Percentiles rank a stretch among this genome's conserved stretches.
These are phyloP conservation scores for Dipodomys stephensi DNA, from an alignment of 2,113 vertebrate species.

Conservation along the genomic window DNA sequence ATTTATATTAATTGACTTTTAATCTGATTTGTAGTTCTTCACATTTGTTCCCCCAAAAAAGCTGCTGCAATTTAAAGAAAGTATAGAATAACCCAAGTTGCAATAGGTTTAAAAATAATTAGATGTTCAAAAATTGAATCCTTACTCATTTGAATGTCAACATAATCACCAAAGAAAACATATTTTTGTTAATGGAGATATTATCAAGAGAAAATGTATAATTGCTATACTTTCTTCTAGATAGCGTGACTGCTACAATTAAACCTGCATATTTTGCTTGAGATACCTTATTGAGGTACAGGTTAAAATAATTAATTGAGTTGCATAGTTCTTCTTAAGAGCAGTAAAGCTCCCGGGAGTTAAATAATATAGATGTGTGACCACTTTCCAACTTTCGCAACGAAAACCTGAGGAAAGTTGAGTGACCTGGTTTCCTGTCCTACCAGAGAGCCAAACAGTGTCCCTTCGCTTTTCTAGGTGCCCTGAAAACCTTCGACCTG, in stretches of 20 bases:
- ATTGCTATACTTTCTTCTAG: slow-evolving; percentile 1
- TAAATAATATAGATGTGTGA: not conserved
- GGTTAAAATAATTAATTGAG: slow-evolving; percentile 27
- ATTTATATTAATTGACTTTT: slow-evolving; percentile 9
- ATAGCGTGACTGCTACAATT: not conserved
- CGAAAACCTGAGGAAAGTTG: not conserved
- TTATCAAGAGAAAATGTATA: not conserved
- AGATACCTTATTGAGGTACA: not conserved
- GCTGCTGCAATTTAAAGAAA: not conserved
- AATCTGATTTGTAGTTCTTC: not conserved
- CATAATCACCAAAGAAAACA: slow-evolving; percentile 12
- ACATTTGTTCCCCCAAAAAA: not conserved
- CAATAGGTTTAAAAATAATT: not conserved
- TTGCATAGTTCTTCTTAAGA: not conserved
- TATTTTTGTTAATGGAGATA: not conserved
- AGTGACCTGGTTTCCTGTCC: not conserved
- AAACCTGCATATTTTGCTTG: not conserved
- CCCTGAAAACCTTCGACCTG: slow-evolving; percentile 95
- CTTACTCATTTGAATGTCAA: slow-evolving; percentile 1
- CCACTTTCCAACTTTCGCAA: not conserved
- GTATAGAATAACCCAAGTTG: not conserved
- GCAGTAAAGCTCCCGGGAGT: not conserved
- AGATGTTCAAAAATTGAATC: not conserved
- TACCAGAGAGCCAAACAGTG: not conserved
- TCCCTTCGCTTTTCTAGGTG: slow-evolving; percentile 86